Evolutionary conservation across 2,888 invertebrate species (phyloP).

Genomic region (Piscicola geometra): DNA sequence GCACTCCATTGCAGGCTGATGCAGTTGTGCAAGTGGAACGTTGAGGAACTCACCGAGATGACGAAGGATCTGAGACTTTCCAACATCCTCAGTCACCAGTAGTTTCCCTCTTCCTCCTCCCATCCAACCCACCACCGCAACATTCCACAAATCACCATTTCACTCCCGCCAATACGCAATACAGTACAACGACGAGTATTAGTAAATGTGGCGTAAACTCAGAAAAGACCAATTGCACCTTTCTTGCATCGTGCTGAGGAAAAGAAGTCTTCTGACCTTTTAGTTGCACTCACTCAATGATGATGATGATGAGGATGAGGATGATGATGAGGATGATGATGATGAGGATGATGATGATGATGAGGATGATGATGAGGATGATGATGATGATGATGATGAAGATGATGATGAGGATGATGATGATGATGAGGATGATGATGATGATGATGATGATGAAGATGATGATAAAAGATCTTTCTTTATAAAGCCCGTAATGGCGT

Average conservation of each 20-base stretch:
- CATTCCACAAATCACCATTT: too few species aligned
- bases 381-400: too few species aligned
- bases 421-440: too few species aligned
- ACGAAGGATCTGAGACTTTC: not conserved
- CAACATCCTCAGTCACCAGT: slow-evolving; percentile 9
- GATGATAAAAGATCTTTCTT: too few species aligned
- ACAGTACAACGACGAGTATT: not conserved
- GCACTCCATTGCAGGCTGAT: too few species aligned
- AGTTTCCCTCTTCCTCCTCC: too few species aligned
- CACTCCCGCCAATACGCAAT: too few species aligned
- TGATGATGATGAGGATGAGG: slow-evolving; percentile 10
- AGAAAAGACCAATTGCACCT: not conserved
- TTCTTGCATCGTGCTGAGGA: slow-evolving; percentile 19
- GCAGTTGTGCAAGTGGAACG: slow-evolving; percentile 29
- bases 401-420: too few species aligned
- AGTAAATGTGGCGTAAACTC: not conserved
- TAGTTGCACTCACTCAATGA: slow-evolving; percentile 10
- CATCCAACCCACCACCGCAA: too few species aligned
- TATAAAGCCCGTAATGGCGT: too few species aligned
- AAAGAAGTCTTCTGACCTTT: slow-evolving; percentile 24
- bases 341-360: slow-evolving; percentile 9
- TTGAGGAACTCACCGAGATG: slow-evolving; percentile 2
- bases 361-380: slow-evolving; percentile 12
- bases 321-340: slow-evolving; percentile 18
- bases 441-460: too few species aligned